These are phyloP conservation scores for Melinopterus prodromus DNA, from an alignment of 2,888 invertebrate species.

Conservation along the genomic window DNA sequence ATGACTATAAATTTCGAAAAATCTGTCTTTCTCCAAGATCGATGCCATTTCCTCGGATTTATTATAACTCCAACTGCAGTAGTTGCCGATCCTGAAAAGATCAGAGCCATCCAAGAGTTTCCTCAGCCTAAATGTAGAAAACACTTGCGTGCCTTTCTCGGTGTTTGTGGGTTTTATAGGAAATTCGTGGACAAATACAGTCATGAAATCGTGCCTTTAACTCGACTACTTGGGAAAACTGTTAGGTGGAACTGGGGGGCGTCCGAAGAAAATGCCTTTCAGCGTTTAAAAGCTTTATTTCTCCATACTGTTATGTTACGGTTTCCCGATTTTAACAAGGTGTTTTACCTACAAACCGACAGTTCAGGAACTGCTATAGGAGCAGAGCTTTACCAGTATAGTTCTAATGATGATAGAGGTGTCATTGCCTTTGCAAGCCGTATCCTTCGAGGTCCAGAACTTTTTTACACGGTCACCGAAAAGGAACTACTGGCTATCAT, in stretches of 20 bases:
- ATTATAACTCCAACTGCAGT: conserved; percentile 34
- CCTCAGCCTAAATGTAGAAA: conserved; percentile 30
- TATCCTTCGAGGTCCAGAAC: conserved; percentile 39
- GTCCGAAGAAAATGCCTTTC: conserved; percentile 32
- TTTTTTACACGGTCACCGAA: conserved; percentile 41
- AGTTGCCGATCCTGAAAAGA: conserved; percentile 40
- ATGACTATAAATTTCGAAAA: conserved; percentile 31
- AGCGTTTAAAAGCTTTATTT: conserved; percentile 36
- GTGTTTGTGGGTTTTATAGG: conserved; percentile 34
- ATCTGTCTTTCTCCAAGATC: conserved; percentile 5
- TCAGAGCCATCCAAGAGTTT: conserved; percentile 40
- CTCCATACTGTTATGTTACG: conserved; percentile 30
- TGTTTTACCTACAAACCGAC: conserved; percentile 37
- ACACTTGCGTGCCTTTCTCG: conserved; percentile 41
- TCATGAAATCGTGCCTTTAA: conserved; percentile 31
- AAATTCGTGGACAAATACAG: conserved; percentile 17
- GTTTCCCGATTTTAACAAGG: conserved; percentile 25
- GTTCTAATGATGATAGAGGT: conserved; percentile 21
- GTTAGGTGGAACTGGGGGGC: conserved; percentile 33
- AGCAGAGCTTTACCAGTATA: conserved; percentile 40
- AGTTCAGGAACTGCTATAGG: conserved; percentile 33
- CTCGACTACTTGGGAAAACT: conserved; percentile 36
- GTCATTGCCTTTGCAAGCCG: conserved; percentile 45
- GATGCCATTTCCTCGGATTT: conserved; percentile 30
- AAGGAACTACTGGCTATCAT: conserved; percentile 27